Evolutionary conservation across 2,888 invertebrate genomes (phyloP).

Genomic region (Ernsta delagoae): DNA sequence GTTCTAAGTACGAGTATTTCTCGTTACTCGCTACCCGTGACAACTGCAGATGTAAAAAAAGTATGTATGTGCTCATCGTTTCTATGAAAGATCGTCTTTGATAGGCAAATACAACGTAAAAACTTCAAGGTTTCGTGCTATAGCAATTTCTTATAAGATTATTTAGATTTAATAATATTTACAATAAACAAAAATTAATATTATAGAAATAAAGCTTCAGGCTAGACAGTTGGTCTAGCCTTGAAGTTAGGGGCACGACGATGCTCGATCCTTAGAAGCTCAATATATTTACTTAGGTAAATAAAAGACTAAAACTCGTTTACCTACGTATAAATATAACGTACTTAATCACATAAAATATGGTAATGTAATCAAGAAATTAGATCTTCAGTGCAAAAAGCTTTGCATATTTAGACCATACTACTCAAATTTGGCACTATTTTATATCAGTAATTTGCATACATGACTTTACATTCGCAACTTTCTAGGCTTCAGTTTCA

Average conservation of each 20-base stretch:
- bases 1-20: neutral
- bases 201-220: too few relatives aligned
- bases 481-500: conserved; percentile 22
- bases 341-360: neutral
- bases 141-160: too few relatives aligned
- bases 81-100: conserved; percentile 1
- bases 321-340: too few relatives aligned
- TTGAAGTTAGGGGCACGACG: too few relatives aligned
- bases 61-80: conserved; percentile 5
- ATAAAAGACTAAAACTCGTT: too few relatives aligned
- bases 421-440: conserved; percentile 22
- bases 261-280: too few relatives aligned
- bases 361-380: neutral
- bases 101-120: conserved; percentile 2
- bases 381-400: conserved; percentile 30
- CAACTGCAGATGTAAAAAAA: neutral
- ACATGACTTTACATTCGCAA: conserved; percentile 15
- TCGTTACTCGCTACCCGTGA: neutral
- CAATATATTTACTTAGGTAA: too few relatives aligned
- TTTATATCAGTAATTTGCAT: conserved; percentile 6
- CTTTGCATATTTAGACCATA: conserved; percentile 29
- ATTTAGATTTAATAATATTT: too few relatives aligned
- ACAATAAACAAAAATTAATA: too few relatives aligned
- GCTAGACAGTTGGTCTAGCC: too few relatives aligned
- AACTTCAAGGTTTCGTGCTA: conserved; percentile 1